These are phyloP conservation scores for Solen grandis DNA, from an alignment of 1,140 invertebrate genomes.

Conservation along the genomic window DNA sequence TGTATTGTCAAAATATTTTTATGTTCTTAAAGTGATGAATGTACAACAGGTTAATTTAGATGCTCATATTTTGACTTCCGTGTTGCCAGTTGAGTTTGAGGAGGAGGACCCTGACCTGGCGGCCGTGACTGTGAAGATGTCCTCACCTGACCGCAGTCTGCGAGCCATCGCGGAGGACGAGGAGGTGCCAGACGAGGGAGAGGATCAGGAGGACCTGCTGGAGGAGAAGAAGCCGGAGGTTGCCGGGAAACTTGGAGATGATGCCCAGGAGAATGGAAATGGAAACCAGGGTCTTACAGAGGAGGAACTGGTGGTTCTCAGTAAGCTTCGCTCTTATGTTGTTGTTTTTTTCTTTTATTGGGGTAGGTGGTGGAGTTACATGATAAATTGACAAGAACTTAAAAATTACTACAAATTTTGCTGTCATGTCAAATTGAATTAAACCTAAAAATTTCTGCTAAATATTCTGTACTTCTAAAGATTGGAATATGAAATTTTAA, in stretches of 20 bases:
- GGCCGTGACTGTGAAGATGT: conserved; percentile 44
- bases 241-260: conserved; percentile 56
- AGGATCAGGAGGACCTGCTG: conserved; percentile 51
- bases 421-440: no score
- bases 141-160: conserved; percentile 70
- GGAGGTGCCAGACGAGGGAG: conserved; percentile 62
- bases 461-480: no score
- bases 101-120: conserved; percentile 52
- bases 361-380: no score
- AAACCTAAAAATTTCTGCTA: no score
- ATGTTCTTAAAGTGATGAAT: no score
- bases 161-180: conserved; percentile 75
- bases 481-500: no score
- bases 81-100: conserved; percentile 55
- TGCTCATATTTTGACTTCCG: background rate
- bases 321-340: no score
- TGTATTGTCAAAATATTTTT: no score
- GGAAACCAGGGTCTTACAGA: conserved; percentile 68
- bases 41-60: no score
- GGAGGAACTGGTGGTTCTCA: conserved; percentile 69
- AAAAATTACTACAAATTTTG: no score
- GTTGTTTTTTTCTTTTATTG: no score
- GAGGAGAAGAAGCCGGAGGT: conserved; percentile 33
- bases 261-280: conserved; percentile 59
- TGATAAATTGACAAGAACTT: no score